Base-by-base conservation (phyloP, 2,113 vertebrate species). In the Psilopogon haemacephalus region DNA sequence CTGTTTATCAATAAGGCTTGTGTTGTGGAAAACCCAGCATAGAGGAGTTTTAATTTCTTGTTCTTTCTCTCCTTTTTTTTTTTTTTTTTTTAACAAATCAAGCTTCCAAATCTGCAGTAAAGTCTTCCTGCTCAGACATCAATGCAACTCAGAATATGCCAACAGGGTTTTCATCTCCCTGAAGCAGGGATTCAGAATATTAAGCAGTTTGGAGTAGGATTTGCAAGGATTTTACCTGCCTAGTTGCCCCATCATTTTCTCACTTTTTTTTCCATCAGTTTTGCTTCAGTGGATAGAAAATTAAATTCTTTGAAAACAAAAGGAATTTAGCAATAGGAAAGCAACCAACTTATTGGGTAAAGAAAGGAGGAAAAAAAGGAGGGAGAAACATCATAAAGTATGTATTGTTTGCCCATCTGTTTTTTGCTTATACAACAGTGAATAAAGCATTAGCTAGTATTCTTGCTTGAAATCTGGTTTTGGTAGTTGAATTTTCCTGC, bases 141-240 rank as follows among this genome's bases (percentile, higher is more conserved):
- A 94, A 26, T 35, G 74, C 65, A 91, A 91, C 33, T 86, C 75
- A 81, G 32, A 84, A 28, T 64, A 40, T 72, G 52, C 58, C 74
- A 88, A 52, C 33, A 83, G 87, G 68, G 64, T 56, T 92, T 96
- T 96, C 77, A 80, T 91, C 71, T 93, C 89, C 82, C 89, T 91
- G 89, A 94, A 94, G 82, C 2, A 77, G 42, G 19, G 68, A 86
- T 94, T 91, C 72, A 83, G 95, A 96, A 93, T 95, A 91, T 95
- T 95, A 95, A 96, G 65, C 35, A 89, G 68, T 91, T 89, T 1
- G 1, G 78, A 89, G 78, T 68, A 82, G 91, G 81, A 92, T 95
- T 94, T 95, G 70, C 78, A 83, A 55, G 71, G 89, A 94, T 96
- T 96, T 92, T 94, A 92, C 96, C 93, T 94, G 78, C 60, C 78